Evolutionary conservation across 1,140 invertebrate species (phyloP).

Genomic region (roundworm (Caenorhabditis elegans)): DNA sequence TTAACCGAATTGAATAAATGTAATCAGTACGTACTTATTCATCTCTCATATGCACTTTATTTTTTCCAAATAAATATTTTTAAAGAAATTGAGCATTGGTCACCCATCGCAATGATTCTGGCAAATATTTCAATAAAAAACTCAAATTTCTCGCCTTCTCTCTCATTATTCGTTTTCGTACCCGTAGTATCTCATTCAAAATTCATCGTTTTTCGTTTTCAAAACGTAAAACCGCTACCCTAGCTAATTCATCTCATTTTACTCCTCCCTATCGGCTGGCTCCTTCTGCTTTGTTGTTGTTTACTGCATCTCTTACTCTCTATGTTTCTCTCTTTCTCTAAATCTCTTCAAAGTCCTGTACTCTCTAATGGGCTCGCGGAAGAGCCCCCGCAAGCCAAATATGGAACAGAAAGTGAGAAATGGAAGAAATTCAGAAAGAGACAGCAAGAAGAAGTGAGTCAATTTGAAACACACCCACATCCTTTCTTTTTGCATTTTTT

Average conservation of each 20-base stretch:
- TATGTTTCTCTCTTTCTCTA: not conserved
- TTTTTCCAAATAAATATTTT: too few relatives aligned
- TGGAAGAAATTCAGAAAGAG: not conserved
- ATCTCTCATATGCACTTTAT: too few relatives aligned
- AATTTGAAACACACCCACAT: slow-evolving; percentile 24
- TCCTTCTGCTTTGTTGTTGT: slow-evolving; percentile 15
- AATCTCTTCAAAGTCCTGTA: not conserved
- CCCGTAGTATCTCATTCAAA: slow-evolving; percentile 8
- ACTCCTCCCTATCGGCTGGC: not conserved
- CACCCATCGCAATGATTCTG: not conserved
- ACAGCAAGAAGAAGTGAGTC: slow-evolving; percentile 9
- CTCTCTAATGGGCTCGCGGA: not conserved
- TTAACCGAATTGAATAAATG: too few relatives aligned
- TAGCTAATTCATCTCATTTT: slow-evolving; percentile 18
- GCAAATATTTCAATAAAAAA: not conserved
- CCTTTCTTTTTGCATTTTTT: not conserved
- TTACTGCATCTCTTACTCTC: slow-evolving; percentile 1
- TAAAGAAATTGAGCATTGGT: not conserved
- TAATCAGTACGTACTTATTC: too few relatives aligned
- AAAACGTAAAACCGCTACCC: not conserved
- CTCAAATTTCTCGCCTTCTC: not conserved
- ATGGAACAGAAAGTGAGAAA: slow-evolving; percentile 17
- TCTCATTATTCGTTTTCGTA: slow-evolving; percentile 7
- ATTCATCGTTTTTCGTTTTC: slow-evolving; percentile 19
- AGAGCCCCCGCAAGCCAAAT: slow-evolving; percentile 1